Conservation (phyloP, 1,140 invertebrate genomes). For the Bombus confusus region DNA sequence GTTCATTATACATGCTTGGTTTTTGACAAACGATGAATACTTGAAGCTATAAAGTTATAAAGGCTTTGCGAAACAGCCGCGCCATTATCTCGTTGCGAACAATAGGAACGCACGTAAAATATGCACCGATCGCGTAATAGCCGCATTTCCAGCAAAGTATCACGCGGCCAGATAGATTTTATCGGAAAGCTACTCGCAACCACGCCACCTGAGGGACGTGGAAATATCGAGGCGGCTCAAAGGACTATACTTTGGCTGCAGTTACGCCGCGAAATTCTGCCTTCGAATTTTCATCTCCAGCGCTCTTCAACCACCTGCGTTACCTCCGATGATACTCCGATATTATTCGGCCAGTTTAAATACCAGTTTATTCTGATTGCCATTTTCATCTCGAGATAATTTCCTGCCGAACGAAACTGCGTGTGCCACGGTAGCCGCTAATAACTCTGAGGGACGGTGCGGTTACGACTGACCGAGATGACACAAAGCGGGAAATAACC, state of each 20-base stretch:
- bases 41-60: conserved; percentile 1
- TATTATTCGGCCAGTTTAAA: too few species aligned
- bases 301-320: background rate
- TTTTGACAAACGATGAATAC: conserved; percentile 11
- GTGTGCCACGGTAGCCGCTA: too few species aligned
- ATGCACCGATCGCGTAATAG: conserved; percentile 14
- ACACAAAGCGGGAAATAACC: too few species aligned
- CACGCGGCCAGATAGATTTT: conserved; percentile 2
- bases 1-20: background rate
- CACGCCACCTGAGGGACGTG: background rate
- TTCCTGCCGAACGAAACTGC: too few species aligned
- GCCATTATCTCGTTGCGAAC: conserved; percentile 10
- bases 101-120: conserved; percentile 16
- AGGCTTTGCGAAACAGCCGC: background rate
- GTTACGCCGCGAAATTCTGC: background rate
- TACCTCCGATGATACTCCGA: background rate
- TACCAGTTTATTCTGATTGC: too few species aligned
- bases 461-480: too few species aligned
- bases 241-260: background rate
- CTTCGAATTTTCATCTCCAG: background rate
- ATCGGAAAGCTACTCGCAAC: background rate
- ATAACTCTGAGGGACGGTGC: too few species aligned
- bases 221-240: background rate
- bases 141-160: conserved; percentile 2
- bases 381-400: too few species aligned